These are phyloP conservation scores for Sminthopsis crassicaudata DNA, from an alignment of 2,113 vertebrate species.

Conservation along the genomic window DNA sequence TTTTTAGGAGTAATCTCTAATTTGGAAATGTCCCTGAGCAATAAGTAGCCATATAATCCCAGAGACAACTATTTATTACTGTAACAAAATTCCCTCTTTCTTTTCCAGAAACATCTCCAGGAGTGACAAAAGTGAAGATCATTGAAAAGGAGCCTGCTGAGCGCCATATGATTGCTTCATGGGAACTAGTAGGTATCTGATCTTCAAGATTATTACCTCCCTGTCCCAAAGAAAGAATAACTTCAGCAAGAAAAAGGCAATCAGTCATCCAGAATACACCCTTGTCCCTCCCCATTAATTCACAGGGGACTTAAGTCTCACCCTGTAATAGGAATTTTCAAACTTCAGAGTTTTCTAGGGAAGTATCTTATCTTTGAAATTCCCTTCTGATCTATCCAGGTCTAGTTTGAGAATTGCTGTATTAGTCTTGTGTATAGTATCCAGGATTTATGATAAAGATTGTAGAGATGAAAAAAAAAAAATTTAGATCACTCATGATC, in stretches of 20 bases:
- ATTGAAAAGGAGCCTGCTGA: not conserved
- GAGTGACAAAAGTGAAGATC: not conserved
- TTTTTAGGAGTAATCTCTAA: not conserved
- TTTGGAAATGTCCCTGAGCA: not conserved
- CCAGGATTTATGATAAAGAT: not conserved
- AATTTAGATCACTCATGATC: not conserved
- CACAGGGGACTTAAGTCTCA: not conserved
- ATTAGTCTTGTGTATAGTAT: not conserved
- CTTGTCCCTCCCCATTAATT: not conserved
- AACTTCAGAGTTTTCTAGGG: conserved; percentile 33
- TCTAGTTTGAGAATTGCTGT: not conserved
- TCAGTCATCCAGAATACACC: not conserved
- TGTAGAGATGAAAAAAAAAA: conserved; percentile 41
- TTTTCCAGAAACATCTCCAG: not conserved
- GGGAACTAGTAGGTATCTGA: not conserved
- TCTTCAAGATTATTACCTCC: not conserved
- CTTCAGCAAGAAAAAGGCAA: not conserved
- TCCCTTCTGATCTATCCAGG: not conserved
- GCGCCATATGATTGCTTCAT: not conserved
- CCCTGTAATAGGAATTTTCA: not conserved
- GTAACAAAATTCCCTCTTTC: not conserved
- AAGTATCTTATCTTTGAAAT: conserved; percentile 34
- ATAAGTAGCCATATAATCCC: not conserved
- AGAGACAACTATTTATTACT: not conserved
- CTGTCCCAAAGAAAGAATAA: not conserved